A percentile compares a stretch with the other conserved stretches of the same genome.
These are phyloP conservation scores for Drosophila mayaguana DNA, from an alignment of 2,888 invertebrate species.

Conservation along the genomic window DNA sequence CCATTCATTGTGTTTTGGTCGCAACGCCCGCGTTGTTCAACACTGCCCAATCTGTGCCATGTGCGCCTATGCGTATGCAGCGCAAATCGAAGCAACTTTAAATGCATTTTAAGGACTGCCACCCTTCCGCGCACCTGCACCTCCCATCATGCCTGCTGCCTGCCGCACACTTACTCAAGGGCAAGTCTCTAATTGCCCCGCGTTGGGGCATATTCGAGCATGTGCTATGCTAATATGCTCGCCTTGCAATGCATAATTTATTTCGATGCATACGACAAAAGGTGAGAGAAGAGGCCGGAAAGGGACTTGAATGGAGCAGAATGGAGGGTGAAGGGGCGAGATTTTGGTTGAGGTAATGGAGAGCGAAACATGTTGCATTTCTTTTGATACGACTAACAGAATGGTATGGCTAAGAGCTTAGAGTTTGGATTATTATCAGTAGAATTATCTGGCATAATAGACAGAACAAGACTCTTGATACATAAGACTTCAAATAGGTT, in stretches of 20 bases:
- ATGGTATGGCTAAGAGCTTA: background rate
- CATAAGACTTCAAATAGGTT: background rate
- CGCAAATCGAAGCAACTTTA: slow-evolving; percentile 24
- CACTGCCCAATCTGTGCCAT: slow-evolving; percentile 57
- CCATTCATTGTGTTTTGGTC: slow-evolving; percentile 43
- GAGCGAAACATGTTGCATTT: slow-evolving; percentile 4
- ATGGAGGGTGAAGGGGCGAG: background rate
- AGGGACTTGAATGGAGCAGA: background rate
- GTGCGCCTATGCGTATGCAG: slow-evolving; percentile 54
- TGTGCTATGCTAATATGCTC: slow-evolving; percentile 51
- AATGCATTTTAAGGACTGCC: slow-evolving; percentile 27
- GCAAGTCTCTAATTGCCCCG: slow-evolving; percentile 52
- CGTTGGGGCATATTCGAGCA: slow-evolving; percentile 46
- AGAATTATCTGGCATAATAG: background rate
- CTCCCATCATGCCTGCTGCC: background rate
- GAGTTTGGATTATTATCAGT: background rate
- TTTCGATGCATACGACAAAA: slow-evolving; percentile 37
- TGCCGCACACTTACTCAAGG: slow-evolving; percentile 8
- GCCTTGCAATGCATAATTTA: slow-evolving; percentile 57
- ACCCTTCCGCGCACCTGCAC: background rate
- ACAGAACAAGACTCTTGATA: background rate
- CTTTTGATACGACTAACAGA: too few species aligned
- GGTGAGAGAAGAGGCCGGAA: background rate
- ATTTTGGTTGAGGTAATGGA: background rate
- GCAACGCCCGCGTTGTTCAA: slow-evolving; percentile 49